Conservation (phyloP, 2,113 vertebrate species). For the Labeo rohita region DNA sequence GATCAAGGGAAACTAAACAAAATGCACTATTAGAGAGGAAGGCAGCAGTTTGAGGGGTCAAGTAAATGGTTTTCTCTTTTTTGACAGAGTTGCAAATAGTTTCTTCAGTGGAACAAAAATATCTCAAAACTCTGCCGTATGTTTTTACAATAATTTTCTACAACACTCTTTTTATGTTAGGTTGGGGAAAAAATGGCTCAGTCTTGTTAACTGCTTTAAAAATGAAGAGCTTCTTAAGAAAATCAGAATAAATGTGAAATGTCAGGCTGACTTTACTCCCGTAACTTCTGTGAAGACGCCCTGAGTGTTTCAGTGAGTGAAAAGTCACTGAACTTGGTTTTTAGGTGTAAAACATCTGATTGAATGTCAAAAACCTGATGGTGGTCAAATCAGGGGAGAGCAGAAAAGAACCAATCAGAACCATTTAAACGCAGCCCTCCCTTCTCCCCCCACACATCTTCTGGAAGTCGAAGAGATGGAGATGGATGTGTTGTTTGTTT, state of each 20-base stretch:
- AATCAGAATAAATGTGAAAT: neutral
- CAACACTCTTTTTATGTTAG: neutral
- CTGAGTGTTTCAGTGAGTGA: neutral
- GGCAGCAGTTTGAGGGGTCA: neutral
- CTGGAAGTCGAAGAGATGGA: conserved; percentile 69
- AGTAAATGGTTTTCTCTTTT: neutral
- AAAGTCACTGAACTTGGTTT: conserved; percentile 59
- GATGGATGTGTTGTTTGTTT: conserved; percentile 80
- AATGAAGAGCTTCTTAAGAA: neutral
- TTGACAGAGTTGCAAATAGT: conserved; percentile 12
- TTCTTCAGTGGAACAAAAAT: neutral
- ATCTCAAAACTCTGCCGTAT: neutral
- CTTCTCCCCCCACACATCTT: conserved; percentile 35
- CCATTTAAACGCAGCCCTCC: neutral
- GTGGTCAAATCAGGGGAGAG: neutral
- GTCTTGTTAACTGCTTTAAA: neutral
- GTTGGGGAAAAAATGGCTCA: neutral
- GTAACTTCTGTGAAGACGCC: neutral
- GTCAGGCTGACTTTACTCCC: neutral
- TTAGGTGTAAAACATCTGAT: conserved; percentile 63
- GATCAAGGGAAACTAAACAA: conserved; percentile 22
- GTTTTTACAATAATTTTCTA: neutral
- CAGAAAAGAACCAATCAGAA: conserved; percentile 45
- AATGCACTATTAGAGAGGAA: neutral
- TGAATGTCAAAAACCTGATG: conserved; percentile 58